Evolutionary conservation across 2,797 vertebrate species (phyloP).

Genomic region (Acanthurus lineatus): DNA sequence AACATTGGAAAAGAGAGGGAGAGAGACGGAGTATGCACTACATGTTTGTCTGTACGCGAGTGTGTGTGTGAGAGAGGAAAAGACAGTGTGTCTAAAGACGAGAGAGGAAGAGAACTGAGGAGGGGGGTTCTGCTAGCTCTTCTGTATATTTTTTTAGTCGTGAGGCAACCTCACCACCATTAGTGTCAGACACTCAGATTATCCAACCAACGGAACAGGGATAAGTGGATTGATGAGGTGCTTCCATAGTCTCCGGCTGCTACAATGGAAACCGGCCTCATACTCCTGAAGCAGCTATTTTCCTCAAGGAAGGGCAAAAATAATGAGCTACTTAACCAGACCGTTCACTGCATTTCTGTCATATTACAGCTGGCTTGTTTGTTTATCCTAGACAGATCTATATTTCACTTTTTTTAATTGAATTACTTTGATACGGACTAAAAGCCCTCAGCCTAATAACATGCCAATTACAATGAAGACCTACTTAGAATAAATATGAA

Average conservation of each 20-base stretch:
- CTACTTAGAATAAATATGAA: conserved; percentile 98
- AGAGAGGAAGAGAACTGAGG: conserved; percentile 65
- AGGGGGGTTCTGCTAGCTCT: conserved; percentile 76
- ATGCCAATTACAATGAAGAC: conserved; percentile 98
- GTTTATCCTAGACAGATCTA: conserved; percentile 96
- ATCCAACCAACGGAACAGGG: conserved; percentile 86
- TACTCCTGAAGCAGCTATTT: conserved; percentile 84
- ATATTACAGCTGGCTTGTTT: conserved; percentile 94
- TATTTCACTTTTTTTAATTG: conserved; percentile 97
- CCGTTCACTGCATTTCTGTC: conserved; percentile 92
- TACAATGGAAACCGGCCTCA: conserved; percentile 73
- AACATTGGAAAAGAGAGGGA: conserved; percentile 80
- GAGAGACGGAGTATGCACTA: conserved; percentile 60
- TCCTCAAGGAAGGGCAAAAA: conserved; percentile 89
- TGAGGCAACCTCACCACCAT: conserved; percentile 86
- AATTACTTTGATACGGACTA: conserved; percentile 98
- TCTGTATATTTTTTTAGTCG: conserved; percentile 86
- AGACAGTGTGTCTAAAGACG: conserved; percentile 59
- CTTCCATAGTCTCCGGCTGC: conserved; percentile 81
- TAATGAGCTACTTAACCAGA: conserved; percentile 93
- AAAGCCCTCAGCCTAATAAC: conserved; percentile 97
- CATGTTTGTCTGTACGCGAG: conserved; percentile 69
- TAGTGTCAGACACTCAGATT: conserved; percentile 88
- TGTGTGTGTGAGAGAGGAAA: conserved; percentile 27
- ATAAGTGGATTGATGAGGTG: conserved; percentile 89